These are phyloP conservation scores for Myripristis murdjan DNA, from an alignment of 2,797 vertebrate genomes.

Conservation along the genomic window DNA sequence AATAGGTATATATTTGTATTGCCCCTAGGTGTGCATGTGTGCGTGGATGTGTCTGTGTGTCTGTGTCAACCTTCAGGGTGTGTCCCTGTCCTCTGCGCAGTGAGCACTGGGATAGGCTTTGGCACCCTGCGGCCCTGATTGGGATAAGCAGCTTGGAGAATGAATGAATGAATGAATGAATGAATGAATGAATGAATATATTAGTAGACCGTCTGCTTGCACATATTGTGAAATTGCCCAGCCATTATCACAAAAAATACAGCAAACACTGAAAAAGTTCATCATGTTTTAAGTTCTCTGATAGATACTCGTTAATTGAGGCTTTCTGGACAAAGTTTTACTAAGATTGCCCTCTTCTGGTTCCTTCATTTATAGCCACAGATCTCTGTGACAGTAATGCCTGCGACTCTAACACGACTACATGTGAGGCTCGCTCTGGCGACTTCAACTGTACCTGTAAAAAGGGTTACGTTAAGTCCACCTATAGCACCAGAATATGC, in stretches of 20 bases:
- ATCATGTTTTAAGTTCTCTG: no score
- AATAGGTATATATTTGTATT: no score
- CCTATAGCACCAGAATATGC: constrained; percentile 34
- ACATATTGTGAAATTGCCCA: neutral
- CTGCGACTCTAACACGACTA: neutral
- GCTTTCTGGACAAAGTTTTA: neutral
- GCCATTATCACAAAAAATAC: neutral
- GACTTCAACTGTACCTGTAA: fast-evolving
- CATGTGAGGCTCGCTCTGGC: fast-evolving
- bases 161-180: no score
- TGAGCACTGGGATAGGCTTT: no score
- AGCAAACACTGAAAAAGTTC: neutral
- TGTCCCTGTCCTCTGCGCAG: no score
- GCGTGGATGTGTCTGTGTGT: no score
- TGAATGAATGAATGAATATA: no score
- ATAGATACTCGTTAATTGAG: neutral
- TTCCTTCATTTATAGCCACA: neutral
- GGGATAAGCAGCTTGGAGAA: no score
- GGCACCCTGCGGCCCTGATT: no score
- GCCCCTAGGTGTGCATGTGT: no score
- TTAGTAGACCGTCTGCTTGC: no score
- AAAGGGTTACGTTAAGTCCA: fast-evolving
- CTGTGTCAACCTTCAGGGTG: no score
- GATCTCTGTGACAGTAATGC: fast-evolving
- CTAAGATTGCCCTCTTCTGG: constrained; percentile 1